A percentile compares a stretch with the other conserved stretches of the same genome.
Evolutionary conservation across 2,797 vertebrate genomes (phyloP).

Genomic region (Gallinago stenura): DNA sequence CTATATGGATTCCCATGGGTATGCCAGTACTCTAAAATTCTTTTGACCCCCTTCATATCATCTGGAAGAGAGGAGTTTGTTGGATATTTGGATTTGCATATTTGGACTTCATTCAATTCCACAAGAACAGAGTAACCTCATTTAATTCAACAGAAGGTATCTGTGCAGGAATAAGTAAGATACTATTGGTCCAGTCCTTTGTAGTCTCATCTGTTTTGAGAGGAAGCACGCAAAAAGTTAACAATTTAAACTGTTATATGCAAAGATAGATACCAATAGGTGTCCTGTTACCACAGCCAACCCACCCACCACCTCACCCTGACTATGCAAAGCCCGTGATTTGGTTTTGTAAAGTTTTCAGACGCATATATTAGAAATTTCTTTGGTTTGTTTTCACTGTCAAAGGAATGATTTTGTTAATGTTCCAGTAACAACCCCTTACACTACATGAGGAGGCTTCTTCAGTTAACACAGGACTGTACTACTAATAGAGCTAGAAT

Average conservation of each 20-base stretch:
- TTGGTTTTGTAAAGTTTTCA: neutral
- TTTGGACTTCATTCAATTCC: neutral
- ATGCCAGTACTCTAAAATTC: neutral
- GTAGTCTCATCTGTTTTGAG: neutral
- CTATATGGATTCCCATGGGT: neutral
- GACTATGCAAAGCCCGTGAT: rapidly evolving
- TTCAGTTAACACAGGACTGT: neutral
- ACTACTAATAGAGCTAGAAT: neutral
- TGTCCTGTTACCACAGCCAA: neutral
- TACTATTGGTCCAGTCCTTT: neutral
- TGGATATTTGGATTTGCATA: neutral
- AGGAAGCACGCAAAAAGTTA: neutral
- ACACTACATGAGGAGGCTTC: neutral
- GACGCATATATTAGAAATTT: neutral
- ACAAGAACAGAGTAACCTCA: neutral
- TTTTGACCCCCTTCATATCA: neutral
- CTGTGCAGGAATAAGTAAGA: neutral
- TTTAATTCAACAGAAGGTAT: neutral
- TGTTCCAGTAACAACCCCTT: neutral
- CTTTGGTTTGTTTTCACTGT: neutral
- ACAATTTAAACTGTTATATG: neutral
- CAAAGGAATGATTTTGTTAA: neutral
- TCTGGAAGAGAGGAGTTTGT: neutral
- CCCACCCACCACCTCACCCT: neutral
- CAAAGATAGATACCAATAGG: neutral